Evolutionary conservation across 2,888 invertebrate genomes (phyloP), one percentile per base, ranked within the genome.

Genomic region (Cheilosia urbana): DNA sequence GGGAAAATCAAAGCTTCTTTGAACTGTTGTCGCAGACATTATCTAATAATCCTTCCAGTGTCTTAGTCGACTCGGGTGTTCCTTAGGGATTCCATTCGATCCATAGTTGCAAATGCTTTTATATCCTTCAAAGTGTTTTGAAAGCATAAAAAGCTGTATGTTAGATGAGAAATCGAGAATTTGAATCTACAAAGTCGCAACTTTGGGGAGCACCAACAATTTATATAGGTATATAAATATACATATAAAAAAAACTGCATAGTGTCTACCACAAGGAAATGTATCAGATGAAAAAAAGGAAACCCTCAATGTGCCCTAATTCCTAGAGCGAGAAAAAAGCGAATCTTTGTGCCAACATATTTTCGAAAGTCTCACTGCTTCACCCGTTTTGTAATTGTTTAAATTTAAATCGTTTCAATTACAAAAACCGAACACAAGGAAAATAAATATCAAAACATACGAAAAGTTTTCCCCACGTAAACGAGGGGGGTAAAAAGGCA

Each of bases 281-380:
- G 11, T 34, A 60, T 27, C 45, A 24, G 30, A 30, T 51, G n/a
- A 47, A 11, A 34, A 30, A 57, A 2, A 24, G 62, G 21, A 62
- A 60, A 40, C 63, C 13, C 15, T 5, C 2, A 13, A 17, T 27
- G 51, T 60, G 76, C n/a, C n/a, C 82, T 58, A 71, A 65, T 82
- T 82, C 71, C 42, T 11, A 30, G 60, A 75, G 21, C 15, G 21
- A 19, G 51, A 65, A 30, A 76, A 81, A 75, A 68, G 60, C 34
- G 3, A 51, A 65, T 73, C 53, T 62, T 53, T 30, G 30, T 71
- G 81, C 76, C 76, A 82, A 77, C 58, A 53, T 53, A 71, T 65
- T 42, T n/a, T 0, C 42, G 51, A 17, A 30, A 21, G 19, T 53
- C 30, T 37, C 34, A 47, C 57, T 45, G 17, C 37, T 37, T 65